Evolutionary conservation across 2,888 invertebrate genomes (phyloP).

Genomic region (Cyclophora albipunctata): DNA sequence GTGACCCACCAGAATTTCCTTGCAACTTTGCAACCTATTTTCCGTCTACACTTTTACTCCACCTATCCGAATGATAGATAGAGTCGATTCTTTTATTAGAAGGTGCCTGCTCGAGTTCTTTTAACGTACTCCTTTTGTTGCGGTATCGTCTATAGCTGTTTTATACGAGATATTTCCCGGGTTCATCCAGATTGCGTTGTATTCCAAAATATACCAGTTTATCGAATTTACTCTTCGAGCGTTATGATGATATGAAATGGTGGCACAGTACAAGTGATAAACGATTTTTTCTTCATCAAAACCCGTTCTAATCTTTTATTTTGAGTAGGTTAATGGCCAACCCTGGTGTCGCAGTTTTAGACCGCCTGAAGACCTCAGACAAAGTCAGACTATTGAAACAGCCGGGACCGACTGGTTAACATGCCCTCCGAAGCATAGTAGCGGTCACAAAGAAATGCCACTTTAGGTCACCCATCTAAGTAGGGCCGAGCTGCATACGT

Average conservation of each 20-base stretch:
- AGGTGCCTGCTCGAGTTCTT: conserved; percentile 19
- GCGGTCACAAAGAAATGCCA: too few relatives aligned
- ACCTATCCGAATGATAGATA: conserved; percentile 43
- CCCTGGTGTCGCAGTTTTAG: too few relatives aligned
- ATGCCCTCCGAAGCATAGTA: too few relatives aligned
- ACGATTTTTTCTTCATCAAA: not conserved
- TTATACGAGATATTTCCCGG: not conserved
- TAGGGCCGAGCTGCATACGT: too few relatives aligned
- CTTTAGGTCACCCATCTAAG: too few relatives aligned
- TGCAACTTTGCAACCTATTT: too few relatives aligned
- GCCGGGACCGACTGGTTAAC: too few relatives aligned
- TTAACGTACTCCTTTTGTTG: not conserved
- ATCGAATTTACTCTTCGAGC: not conserved
- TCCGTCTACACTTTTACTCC: too few relatives aligned
- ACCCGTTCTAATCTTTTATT: not conserved
- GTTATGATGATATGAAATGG: not conserved
- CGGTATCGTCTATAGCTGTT: not conserved
- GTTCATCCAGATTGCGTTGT: not conserved
- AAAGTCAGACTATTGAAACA: too few relatives aligned
- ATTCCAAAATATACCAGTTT: not conserved
- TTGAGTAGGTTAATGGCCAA: too few relatives aligned
- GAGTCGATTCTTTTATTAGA: conserved; percentile 59
- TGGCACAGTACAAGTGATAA: not conserved
- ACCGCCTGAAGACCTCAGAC: not conserved
- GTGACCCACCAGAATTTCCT: too few relatives aligned